Base-by-base conservation (phyloP, 2,888 invertebrate species). In the Hylaea fasciaria region DNA sequence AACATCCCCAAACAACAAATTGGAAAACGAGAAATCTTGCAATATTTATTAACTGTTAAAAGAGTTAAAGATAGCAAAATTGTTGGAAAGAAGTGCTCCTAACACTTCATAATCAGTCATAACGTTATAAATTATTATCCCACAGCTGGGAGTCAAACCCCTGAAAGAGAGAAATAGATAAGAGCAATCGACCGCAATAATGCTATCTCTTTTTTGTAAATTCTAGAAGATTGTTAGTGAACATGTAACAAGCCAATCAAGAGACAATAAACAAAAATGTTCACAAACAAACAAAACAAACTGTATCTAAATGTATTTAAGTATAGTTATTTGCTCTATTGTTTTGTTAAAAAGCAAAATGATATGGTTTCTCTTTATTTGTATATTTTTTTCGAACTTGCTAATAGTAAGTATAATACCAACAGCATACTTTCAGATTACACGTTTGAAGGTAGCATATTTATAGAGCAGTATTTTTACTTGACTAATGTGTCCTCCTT, bases 221-320 rank as follows among this genome's bases (percentile, higher is more conserved):
- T 46, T 39, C 32, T 12, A 39, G 11, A 16, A n/a, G 13, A 58
- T 52, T 60, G 64, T 68, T 68, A 68, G 62, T 68, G 66, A 68
- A 68, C 68, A 64, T 63, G n/a, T 37, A 64, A 44, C 57, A 68
- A 62, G 65, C 57, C 54, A 57, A 61, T 49, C 39, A 54, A 63
- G 52, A 40, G 41, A 53, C 56, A 64, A 57, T 58, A 57, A 54
- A 62, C 37, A 50, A 64, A 32, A 54, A 49, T 73, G 68, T 69
- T 68, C 72, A 75, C 74, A 68, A 70, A 65, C 69, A 67, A 65
- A 67, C 56, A 69, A 66, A 22, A 22, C 22, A 22, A 22, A 22
- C 22, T 5, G 3, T 22, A 22, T 22, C 22, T 22, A 22, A 22
- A n/a, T n/a, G n/a, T n/a, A 60, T 51, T 53, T 49, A 68, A 57